Evolutionary conservation across 2,888 invertebrate species (phyloP).

Genomic region (Pseudoips prasinana): DNA sequence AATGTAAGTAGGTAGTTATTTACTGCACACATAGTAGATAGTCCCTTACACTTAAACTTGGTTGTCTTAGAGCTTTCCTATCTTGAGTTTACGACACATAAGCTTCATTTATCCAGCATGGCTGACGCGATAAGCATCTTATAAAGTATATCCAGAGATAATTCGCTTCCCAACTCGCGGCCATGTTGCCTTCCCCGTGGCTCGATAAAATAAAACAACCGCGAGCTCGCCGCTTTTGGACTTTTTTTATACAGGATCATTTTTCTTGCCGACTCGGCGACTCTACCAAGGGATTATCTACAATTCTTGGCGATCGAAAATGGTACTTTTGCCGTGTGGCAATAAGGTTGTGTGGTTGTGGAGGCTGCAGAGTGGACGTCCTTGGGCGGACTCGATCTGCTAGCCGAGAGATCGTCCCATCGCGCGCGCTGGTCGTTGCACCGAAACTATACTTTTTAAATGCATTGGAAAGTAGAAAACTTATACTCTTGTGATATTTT

Average conservation of each 20-base stretch:
- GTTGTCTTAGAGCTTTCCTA: conserved; percentile 17
- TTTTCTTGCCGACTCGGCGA: conserved; percentile 73
- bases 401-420: conserved; percentile 78
- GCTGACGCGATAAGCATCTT: conserved; percentile 48
- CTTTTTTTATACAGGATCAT: conserved; percentile 80
- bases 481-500: conserved; percentile 58
- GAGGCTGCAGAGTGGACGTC: conserved; percentile 75
- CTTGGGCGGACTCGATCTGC: conserved; percentile 82
- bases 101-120: conserved; percentile 32
- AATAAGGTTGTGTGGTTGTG: conserved; percentile 45
- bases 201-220: conserved; percentile 76
- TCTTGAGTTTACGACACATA: conserved; percentile 32
- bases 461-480: conserved; percentile 79
- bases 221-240: conserved; percentile 63
- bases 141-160: conserved; percentile 62
- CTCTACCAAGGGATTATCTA: conserved; percentile 63
- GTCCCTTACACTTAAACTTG: conserved; percentile 12
- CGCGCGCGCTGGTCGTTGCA: conserved; percentile 77
- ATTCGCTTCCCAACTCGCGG: conserved; percentile 71
- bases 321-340: conserved; percentile 31
- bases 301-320: conserved; percentile 34
- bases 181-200: conserved; percentile 72
- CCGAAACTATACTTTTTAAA: conserved; percentile 75
- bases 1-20: too few relatives aligned
- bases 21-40: too few relatives aligned